phyloP scores from a whole-genome alignment of 2,113 vertebrate genomes.

The Zosterops pallidus region DNA sequence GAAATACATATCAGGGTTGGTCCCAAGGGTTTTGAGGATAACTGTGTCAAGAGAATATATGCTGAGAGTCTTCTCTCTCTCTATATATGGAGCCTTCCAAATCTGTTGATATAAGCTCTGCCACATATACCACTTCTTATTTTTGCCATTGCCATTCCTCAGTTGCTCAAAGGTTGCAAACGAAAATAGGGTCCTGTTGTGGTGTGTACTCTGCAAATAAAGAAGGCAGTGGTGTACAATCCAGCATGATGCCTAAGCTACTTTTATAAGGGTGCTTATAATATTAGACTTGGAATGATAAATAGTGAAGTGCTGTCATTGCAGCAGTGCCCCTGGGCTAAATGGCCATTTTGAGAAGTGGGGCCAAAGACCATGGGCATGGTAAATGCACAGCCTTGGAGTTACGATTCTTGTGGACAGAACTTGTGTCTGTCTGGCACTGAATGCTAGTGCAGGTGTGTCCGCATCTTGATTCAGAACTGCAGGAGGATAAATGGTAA shows the following conservation, averaged over 20 bases:
- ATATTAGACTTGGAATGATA: background rate
- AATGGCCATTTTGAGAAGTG: background rate
- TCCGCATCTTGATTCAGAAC: background rate
- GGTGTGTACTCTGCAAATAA: background rate
- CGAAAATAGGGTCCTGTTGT: background rate
- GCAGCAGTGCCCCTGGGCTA: background rate
- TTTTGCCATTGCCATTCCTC: background rate
- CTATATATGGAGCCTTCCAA: background rate
- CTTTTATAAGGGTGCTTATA: background rate
- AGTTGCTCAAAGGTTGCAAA: background rate
- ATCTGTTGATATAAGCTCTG: background rate
- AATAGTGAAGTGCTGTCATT: background rate
- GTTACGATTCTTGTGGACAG: background rate
- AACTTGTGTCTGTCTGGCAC: background rate
- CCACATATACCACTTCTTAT: background rate
- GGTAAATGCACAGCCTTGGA: background rate
- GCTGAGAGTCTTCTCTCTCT: background rate
- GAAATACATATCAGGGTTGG: background rate
- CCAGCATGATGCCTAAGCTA: background rate
- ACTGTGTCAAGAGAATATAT: background rate
- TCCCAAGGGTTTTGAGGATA: constrained; percentile 42
- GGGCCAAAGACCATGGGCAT: background rate
- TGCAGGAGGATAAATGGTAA: background rate
- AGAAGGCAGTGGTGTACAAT: background rate
- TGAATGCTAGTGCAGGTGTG: background rate